Percentiles rank a stretch among this genome's conserved stretches.
These are phyloP conservation scores for Monochamus alternatus DNA, from an alignment of 2,888 invertebrate species.

Conservation along the genomic window DNA sequence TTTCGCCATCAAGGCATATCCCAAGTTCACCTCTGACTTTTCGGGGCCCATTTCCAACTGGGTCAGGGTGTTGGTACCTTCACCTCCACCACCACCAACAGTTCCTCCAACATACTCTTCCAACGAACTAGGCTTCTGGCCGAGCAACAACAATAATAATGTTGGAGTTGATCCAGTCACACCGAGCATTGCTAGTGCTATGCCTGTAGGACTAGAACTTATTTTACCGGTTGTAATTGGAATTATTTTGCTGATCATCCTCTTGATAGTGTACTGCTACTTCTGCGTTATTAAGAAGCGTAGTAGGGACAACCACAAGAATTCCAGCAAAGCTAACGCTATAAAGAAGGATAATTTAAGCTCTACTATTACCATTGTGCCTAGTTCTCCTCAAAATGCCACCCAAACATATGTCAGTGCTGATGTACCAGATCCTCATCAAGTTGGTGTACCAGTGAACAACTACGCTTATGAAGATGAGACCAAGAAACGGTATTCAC, in stretches of 20 bases:
- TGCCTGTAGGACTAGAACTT: slow-evolving; percentile 70
- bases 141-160: slow-evolving; percentile 64
- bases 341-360: slow-evolving; percentile 67
- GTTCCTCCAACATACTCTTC: slow-evolving; percentile 67
- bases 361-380: slow-evolving; percentile 70
- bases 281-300: slow-evolving; percentile 71
- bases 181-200: slow-evolving; percentile 68
- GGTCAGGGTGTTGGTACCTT: slow-evolving; percentile 72
- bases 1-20: slow-evolving; percentile 73
- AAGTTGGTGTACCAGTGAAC: slow-evolving; percentile 70
- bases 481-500: slow-evolving; percentile 71
- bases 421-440: slow-evolving; percentile 69
- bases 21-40: slow-evolving; percentile 65
- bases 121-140: slow-evolving; percentile 68
- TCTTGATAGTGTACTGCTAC: slow-evolving; percentile 71
- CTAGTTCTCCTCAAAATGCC: slow-evolving; percentile 65
- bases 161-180: slow-evolving; percentile 65
- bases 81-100: slow-evolving; percentile 73
- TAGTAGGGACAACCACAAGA: slow-evolving; percentile 60
- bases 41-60: slow-evolving; percentile 74
- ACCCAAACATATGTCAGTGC: slow-evolving; percentile 60
- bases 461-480: slow-evolving; percentile 71
- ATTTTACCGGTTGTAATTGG: slow-evolving; percentile 72
- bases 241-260: slow-evolving; percentile 69
- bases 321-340: slow-evolving; percentile 58